Conservation (phyloP, 1,140 invertebrate genomes). For the Pseudomyrmex flavicornis region DNA sequence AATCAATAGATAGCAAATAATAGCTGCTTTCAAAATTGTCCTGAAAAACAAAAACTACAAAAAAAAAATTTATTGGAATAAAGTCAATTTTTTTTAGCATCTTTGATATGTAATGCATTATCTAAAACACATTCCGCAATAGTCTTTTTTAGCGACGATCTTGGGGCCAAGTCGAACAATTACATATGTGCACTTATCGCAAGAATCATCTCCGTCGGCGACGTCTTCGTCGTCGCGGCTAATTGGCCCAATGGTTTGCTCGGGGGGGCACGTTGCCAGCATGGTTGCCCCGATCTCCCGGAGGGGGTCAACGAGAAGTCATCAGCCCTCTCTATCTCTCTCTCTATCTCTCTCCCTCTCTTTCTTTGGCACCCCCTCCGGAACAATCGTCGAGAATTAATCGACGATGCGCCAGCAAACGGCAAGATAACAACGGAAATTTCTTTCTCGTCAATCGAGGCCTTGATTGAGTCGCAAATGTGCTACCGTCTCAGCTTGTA, state of each 20-base stretch:
- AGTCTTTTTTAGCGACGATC: neutral
- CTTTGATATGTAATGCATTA: neutral
- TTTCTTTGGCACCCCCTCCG: neutral
- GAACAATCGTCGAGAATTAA: conserved; percentile 47
- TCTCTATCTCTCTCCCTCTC: conserved; percentile 8
- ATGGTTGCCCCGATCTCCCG: conserved; percentile 65
- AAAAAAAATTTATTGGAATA: neutral
- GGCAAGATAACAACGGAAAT: conserved; percentile 51
- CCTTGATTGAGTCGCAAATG: conserved; percentile 44
- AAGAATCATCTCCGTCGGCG: conserved; percentile 31
- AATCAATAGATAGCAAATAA: neutral
- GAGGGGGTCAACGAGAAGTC: conserved; percentile 63
- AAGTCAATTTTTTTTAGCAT: neutral
- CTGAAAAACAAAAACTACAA: neutral
- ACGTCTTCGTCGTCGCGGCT: conserved; percentile 24
- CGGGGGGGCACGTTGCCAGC: conserved; percentile 64
- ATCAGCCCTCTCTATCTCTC: neutral
- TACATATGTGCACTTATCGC: conserved; percentile 27
- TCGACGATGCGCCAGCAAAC: conserved; percentile 44
- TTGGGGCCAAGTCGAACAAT: conserved; percentile 12
- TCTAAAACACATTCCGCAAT: neutral
- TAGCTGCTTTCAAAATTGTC: neutral
- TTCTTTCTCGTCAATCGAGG: conserved; percentile 46
- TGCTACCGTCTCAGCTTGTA: neutral
- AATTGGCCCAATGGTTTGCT: conserved; percentile 67